phyloP scores from a whole-genome alignment of 1,140 invertebrate species.

The Nylanderia fulva region DNA sequence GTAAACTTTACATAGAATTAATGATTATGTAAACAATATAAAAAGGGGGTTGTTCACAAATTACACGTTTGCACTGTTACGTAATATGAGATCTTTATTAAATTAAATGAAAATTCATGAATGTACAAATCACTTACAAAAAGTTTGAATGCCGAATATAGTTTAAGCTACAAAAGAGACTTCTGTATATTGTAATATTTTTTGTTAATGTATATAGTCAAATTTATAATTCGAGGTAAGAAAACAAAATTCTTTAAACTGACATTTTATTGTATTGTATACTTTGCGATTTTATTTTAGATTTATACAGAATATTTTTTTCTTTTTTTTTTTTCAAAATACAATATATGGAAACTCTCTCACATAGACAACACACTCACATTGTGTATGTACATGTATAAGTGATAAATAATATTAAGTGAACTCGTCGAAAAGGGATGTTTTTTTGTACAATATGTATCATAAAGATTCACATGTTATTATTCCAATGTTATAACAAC shows the following conservation, averaged over 20 bases:
- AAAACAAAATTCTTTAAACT: conserved; percentile 26
- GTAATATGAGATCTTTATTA: conserved; percentile 78
- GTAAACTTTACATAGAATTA: conserved; percentile 5
- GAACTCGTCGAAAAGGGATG: conserved; percentile 74
- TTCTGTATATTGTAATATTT: conserved; percentile 71
- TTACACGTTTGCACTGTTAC: conserved; percentile 68
- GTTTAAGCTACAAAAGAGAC: conserved; percentile 67
- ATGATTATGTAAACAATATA: conserved; percentile 25
- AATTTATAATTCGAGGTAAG: not conserved
- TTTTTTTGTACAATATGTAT: conserved; percentile 80
- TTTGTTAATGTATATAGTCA: conserved; percentile 55
- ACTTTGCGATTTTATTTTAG: conserved; percentile 22
- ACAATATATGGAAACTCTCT: conserved; percentile 68
- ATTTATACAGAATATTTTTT: conserved; percentile 24
- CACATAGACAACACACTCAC: conserved; percentile 54
- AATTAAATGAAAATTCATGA: conserved; percentile 78
- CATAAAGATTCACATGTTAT: conserved; percentile 69
- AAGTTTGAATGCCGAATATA: conserved; percentile 71
- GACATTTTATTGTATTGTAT: not conserved
- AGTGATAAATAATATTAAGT: conserved; percentile 71
- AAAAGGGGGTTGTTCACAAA: conserved; percentile 46
- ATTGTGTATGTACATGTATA: conserved; percentile 70
- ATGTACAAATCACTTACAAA: conserved; percentile 79
- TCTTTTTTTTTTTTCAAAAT: not conserved
- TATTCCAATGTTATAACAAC: conserved; percentile 68